Percentiles rank a stretch among this genome's conserved stretches.
phyloP scores from a whole-genome alignment of 2,888 invertebrate genomes.

The Elysia crispata region DNA sequence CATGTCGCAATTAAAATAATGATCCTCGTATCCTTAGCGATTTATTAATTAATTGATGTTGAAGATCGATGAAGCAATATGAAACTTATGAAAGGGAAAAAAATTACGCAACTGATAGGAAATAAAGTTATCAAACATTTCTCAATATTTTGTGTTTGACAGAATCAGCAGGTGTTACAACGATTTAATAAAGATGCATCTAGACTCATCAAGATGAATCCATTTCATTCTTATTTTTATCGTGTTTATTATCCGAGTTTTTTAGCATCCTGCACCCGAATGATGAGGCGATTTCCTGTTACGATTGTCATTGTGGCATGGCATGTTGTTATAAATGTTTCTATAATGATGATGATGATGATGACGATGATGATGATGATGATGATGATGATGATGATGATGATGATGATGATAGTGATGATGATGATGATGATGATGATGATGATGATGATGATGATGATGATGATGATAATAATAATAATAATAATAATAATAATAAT shows the following conservation, averaged over 20 bases:
- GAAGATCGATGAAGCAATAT: too few relatives aligned
- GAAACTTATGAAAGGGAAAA: too few relatives aligned
- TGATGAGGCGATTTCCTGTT: not conserved
- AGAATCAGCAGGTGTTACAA: not conserved
- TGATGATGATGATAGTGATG: not conserved
- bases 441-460: conserved; percentile 1
- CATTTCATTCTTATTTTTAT: too few relatives aligned
- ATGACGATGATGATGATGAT: conserved; percentile 30
- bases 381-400: conserved; percentile 26
- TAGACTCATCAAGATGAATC: too few relatives aligned
- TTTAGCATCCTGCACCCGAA: too few relatives aligned
- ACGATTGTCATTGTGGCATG: not conserved
- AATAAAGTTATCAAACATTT: not conserved
- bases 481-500: conserved; percentile 27
- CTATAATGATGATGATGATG: conserved; percentile 34
- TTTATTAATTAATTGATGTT: too few relatives aligned
- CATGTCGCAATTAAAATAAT: not conserved
- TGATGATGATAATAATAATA: conserved; percentile 42
- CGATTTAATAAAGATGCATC: too few relatives aligned
- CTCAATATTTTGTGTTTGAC: not conserved
- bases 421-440: conserved; percentile 31
- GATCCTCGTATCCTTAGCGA: too few relatives aligned
- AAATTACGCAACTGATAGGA: too few relatives aligned
- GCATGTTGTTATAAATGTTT: conserved; percentile 6
- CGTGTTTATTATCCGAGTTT: too few relatives aligned